Evolutionary conservation across 1,140 invertebrate species (phyloP).

Genomic region (Sinonovacula constricta): DNA sequence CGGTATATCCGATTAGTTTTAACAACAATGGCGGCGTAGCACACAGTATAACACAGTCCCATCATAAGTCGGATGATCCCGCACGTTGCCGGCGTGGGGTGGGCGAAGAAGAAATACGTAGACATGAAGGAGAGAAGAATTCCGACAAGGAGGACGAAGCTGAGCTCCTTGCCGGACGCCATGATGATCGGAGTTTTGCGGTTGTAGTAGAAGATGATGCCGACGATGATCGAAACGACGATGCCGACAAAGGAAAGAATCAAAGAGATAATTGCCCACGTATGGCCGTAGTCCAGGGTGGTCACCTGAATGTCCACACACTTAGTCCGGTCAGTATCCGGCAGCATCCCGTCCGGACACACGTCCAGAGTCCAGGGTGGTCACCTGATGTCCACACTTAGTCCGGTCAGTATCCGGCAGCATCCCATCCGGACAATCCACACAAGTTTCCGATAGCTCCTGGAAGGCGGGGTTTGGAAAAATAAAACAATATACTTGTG

Average conservation of each 20-base stretch:
- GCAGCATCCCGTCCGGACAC: constrained; percentile 7
- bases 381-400: constrained; percentile 26
- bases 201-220: constrained; percentile 57
- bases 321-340: constrained; percentile 15
- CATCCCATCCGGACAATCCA: constrained; percentile 8
- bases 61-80: constrained; percentile 82
- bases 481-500: too few species aligned
- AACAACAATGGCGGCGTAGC: constrained; percentile 86
- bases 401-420: constrained; percentile 16
- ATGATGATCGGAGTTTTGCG: constrained; percentile 69
- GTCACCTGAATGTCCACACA: constrained; percentile 33
- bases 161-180: constrained; percentile 67
- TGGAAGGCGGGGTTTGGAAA: too few species aligned
- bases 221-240: constrained; percentile 53
- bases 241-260: constrained; percentile 82
- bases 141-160: constrained; percentile 66
- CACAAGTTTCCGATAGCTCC: constrained; percentile 1
- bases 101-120: constrained; percentile 61
- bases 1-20: constrained; percentile 87
- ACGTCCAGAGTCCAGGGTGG: constrained; percentile 3
- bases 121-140: constrained; percentile 68
- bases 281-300: constrained; percentile 9
- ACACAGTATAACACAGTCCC: constrained; percentile 84
- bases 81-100: constrained; percentile 82
- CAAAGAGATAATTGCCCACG: constrained; percentile 70